A percentile compares a stretch with the other conserved stretches of the same genome.
Conservation (phyloP, 2,113 vertebrate species). For the Sturnira hondurensis region DNA sequence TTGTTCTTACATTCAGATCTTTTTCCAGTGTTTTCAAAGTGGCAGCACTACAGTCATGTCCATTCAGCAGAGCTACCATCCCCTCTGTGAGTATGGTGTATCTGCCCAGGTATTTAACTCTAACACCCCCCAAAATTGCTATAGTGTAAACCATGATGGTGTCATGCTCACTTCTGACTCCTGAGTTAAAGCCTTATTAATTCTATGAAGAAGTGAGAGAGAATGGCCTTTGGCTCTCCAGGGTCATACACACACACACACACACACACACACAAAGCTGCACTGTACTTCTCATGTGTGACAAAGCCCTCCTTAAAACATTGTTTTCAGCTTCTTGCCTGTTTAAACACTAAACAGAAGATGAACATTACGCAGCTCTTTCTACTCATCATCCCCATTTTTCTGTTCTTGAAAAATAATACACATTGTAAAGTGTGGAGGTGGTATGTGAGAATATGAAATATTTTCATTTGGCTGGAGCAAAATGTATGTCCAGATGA, state of each 20-base stretch:
- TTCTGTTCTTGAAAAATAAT: not conserved
- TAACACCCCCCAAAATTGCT: not conserved
- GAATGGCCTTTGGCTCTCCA: not conserved
- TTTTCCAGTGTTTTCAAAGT: not conserved
- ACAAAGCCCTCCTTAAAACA: not conserved
- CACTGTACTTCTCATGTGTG: not conserved
- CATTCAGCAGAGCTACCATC: not conserved
- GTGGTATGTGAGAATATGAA: not conserved
- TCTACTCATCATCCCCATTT: not conserved
- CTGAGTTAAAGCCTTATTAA: not conserved
- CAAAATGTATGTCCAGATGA: not conserved
- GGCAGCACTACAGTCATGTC: not conserved
- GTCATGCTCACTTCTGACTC: not conserved
- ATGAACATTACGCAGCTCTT: not conserved
- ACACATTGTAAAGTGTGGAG: not conserved
- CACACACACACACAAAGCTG: not conserved
- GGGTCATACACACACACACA: not conserved
- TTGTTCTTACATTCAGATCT: not conserved
- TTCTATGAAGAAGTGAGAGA: not conserved
- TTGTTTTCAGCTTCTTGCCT: not conserved
- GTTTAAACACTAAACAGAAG: not conserved
- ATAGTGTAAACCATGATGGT: not conserved
- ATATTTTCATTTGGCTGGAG: not conserved
- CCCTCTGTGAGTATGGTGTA: not conserved
- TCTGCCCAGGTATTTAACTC: not conserved